Conservation (phyloP, 2,113 vertebrate species). For the Ophiodon elongatus region DNA sequence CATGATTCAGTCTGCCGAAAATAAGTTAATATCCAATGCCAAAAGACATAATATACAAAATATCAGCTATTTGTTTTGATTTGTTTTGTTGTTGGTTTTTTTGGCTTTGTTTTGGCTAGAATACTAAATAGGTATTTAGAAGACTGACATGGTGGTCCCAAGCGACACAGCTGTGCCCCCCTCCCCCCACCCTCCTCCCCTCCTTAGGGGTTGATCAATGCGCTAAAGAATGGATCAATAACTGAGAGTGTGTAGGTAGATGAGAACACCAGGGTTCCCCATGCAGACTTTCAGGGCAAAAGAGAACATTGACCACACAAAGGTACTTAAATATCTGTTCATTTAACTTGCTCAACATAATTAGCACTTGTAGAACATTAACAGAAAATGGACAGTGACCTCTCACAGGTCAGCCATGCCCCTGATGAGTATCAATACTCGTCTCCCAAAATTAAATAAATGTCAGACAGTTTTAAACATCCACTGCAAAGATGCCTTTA, state of each 20-base stretch:
- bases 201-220: conserved; percentile 57
- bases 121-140: conserved; percentile 6
- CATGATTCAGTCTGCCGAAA: not conserved
- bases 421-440: not conserved
- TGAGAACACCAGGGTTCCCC: not conserved
- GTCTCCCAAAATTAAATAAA: not conserved
- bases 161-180: conserved; percentile 64
- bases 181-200: not conserved
- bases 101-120: not conserved
- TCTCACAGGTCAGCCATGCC: not conserved
- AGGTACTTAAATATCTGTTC: not conserved
- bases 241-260: conserved; percentile 16
- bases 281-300: conserved; percentile 26
- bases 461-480: not conserved
- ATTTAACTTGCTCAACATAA: not conserved
- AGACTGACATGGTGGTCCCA: conserved; percentile 24
- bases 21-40: not conserved
- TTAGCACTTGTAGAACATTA: not conserved
- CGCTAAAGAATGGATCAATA: conserved; percentile 66
- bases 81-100: too few relatives aligned
- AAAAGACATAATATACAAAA: not conserved
- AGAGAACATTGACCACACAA: conserved; percentile 9
- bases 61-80: not conserved
- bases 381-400: not conserved
- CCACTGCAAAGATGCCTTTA: not conserved